These are phyloP conservation scores for Porites divaricata DNA, from an alignment of 92 coral and sea anemone species.

Conservation along the genomic window DNA sequence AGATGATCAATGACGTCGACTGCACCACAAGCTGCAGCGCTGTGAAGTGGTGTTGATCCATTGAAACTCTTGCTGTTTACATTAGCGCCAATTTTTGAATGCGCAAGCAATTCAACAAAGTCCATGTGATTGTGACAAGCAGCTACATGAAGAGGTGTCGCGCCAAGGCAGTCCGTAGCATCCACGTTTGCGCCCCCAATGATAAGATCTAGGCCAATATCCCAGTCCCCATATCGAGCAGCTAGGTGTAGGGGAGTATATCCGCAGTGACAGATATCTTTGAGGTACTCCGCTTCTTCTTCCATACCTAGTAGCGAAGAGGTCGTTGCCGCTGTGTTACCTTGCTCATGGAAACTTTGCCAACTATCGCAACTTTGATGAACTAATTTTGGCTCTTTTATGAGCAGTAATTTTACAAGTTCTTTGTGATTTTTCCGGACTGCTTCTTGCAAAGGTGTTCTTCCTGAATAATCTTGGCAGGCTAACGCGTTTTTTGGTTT, in stretches of 20 bases:
- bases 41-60: conserved; percentile 66
- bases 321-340: background rate
- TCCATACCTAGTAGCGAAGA: conserved; percentile 4
- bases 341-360: conserved; percentile 16
- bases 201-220: conserved; percentile 42
- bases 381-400: conserved; percentile 43
- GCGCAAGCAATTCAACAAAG: conserved; percentile 41
- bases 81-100: background rate
- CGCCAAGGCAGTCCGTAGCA: conserved; percentile 56
- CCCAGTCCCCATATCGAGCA: conserved; percentile 53
- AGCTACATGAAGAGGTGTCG: conserved; percentile 64
- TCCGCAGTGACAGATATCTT: conserved; percentile 60
- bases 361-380: conserved; percentile 39
- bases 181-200: background rate
- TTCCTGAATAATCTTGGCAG: conserved; percentile 64
- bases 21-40: conserved; percentile 54
- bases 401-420: conserved; percentile 47
- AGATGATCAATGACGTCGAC: conserved; percentile 11
- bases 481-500: conserved; percentile 18
- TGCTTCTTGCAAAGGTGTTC: conserved; percentile 74
- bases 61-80: conserved; percentile 21
- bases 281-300: conserved; percentile 34
- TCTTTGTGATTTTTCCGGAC: conserved; percentile 47
- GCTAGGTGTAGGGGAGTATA: conserved; percentile 64
- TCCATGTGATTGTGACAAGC: conserved; percentile 57